Evolutionary conservation across 2,113 vertebrate genomes (phyloP).

Genomic region (Poeciliopsis occidentalis): DNA sequence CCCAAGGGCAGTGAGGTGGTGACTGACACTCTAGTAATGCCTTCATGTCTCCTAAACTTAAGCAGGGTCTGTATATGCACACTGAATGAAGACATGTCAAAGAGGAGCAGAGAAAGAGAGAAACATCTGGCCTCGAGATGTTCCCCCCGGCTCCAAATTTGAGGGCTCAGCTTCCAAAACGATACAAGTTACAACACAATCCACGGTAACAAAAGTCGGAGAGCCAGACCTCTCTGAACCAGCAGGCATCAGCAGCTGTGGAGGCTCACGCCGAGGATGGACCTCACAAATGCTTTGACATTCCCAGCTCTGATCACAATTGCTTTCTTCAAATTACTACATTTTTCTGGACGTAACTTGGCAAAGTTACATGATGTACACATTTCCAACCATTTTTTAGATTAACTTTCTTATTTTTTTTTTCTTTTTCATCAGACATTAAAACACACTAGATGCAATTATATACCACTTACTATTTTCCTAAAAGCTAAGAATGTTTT

Average conservation of each 20-base stretch:
- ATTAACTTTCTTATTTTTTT: no score
- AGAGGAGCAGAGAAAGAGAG: slow-evolving; percentile 16
- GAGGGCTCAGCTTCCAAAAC: slow-evolving; percentile 65
- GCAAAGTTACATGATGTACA: not conserved
- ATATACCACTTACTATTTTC: no score
- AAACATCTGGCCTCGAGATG: slow-evolving; percentile 34
- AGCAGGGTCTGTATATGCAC: slow-evolving; percentile 20
- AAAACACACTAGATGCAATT: no score
- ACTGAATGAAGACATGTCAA: slow-evolving; percentile 39
- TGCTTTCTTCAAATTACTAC: not conserved
- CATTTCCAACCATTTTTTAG: no score
- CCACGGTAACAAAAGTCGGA: slow-evolving; percentile 78
- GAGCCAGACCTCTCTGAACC: slow-evolving; percentile 56
- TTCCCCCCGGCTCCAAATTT: not conserved
- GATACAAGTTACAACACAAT: slow-evolving; percentile 85
- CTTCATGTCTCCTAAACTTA: slow-evolving; percentile 40
- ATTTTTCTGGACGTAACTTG: not conserved
- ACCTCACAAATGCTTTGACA: slow-evolving; percentile 1
- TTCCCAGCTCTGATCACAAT: not conserved
- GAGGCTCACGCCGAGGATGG: slow-evolving; percentile 14
- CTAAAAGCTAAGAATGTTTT: no score
- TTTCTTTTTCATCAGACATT: no score
- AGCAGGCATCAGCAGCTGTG: slow-evolving; percentile 52
- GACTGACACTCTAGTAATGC: slow-evolving; percentile 66
- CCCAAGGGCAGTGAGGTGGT: slow-evolving; percentile 35